A percentile compares a stretch with the other conserved stretches of the same genome.
These are phyloP conservation scores for Calycopis cecrops DNA, from an alignment of 1,140 invertebrate genomes.

Conservation along the genomic window DNA sequence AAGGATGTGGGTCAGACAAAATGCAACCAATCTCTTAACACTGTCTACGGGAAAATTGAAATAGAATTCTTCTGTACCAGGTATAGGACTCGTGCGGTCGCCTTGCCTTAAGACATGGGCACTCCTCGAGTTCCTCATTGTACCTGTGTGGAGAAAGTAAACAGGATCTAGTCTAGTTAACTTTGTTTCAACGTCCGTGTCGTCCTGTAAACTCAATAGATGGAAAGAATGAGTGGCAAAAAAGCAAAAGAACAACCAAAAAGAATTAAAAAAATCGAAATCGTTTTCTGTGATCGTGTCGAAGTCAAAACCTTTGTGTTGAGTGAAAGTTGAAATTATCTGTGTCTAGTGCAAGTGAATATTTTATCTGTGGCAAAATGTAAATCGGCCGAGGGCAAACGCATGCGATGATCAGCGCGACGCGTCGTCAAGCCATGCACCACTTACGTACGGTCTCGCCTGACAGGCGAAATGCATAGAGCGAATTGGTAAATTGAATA, in stretches of 20 bases:
- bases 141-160: constrained; percentile 70
- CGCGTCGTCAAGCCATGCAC: constrained; percentile 65
- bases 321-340: constrained; percentile 7
- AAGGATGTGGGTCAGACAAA: constrained; percentile 21
- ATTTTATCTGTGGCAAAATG: constrained; percentile 33
- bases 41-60: constrained; percentile 52
- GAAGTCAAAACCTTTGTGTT: constrained; percentile 13
- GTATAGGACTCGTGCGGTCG: constrained; percentile 74
- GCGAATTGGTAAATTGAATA: constrained; percentile 52
- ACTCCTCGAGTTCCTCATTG: constrained; percentile 74
- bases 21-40: constrained; percentile 40
- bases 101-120: constrained; percentile 74
- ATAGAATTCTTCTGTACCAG: constrained; percentile 61
- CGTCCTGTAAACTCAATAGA: constrained; percentile 31
- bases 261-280: constrained; percentile 6
- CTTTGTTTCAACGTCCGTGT: constrained; percentile 23
- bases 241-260: constrained; percentile 25
- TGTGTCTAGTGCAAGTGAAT: constrained; percentile 24
- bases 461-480: constrained; percentile 39
- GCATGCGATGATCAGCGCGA: constrained; percentile 55
- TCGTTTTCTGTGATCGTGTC: constrained; percentile 6
- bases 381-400: constrained; percentile 46
- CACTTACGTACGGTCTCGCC: constrained; percentile 56
- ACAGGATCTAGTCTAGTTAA: constrained; percentile 49
- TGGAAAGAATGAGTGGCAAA: constrained; percentile 27